phyloP scores from a whole-genome alignment of 2,888 invertebrate genomes.

The Phortica okadai region DNA sequence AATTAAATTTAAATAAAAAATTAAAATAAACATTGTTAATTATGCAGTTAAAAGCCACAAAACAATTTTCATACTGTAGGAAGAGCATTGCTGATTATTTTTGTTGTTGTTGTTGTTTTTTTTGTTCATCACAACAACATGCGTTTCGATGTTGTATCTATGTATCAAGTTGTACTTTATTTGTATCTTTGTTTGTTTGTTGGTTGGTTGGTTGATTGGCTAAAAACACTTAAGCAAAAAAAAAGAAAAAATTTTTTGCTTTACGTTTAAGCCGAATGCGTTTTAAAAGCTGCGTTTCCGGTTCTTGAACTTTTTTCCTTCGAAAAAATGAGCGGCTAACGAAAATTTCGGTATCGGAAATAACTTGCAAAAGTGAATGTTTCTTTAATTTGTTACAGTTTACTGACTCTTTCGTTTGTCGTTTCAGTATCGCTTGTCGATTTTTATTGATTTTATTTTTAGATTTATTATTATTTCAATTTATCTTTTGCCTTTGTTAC shows the following conservation, averaged over 20 bases:
- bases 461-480: neutral
- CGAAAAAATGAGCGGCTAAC: conserved; percentile 9
- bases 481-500: neutral
- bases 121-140: neutral
- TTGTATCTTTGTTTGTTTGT: neutral
- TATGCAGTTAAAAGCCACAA: conserved; percentile 22
- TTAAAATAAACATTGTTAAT: conserved; percentile 37
- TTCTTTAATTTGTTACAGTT: conserved; percentile 33
- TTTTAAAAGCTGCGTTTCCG: conserved; percentile 20
- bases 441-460: conserved; percentile 25
- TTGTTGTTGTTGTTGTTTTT: neutral
- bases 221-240: neutral
- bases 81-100: conserved; percentile 17
- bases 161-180: neutral
- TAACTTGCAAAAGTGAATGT: conserved; percentile 32
- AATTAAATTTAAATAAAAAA: conserved; percentile 34
- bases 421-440: neutral
- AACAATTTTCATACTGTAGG: conserved; percentile 24
- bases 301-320: conserved; percentile 23
- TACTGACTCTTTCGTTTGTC: conserved; percentile 21
- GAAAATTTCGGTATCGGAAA: conserved; percentile 20
- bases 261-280: conserved; percentile 8
- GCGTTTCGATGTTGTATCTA: neutral
- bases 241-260: neutral
- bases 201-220: neutral